These are phyloP conservation scores for Geotrypetes seraphini DNA, from an alignment of 2,797 vertebrate genomes.

Conservation along the genomic window DNA sequence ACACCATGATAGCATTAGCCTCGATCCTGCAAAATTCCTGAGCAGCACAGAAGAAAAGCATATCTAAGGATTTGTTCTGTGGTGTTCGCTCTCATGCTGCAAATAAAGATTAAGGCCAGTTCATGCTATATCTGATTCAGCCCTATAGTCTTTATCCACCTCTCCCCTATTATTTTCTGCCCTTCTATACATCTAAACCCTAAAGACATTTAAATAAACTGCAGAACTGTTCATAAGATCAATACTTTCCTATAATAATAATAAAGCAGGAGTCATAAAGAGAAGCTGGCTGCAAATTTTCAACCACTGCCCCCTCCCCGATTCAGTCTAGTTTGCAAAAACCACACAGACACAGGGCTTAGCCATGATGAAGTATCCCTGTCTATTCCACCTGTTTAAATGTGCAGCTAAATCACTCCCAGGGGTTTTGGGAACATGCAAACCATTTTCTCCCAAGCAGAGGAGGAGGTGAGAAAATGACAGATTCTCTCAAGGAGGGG, in stretches of 20 bases:
- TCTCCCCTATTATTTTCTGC: no score
- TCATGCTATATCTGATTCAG: no score
- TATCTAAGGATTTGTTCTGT: no score
- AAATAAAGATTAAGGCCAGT: no score
- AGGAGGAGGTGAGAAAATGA: slow-evolving; percentile 3
- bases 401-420: not conserved
- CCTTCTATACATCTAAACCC: no score
- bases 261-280: not conserved
- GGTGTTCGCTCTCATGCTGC: no score
- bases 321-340: not conserved
- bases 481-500: not conserved
- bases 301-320: not conserved
- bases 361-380: not conserved
- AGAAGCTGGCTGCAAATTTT: not conserved
- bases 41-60: no score
- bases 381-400: not conserved
- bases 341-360: not conserved
- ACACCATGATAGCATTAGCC: no score
- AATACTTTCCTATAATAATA: slow-evolving; percentile 8
- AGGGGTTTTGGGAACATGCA: not conserved
- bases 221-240: not conserved
- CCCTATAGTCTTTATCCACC: no score
- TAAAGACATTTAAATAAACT: no score
- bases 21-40: no score
- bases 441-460: not conserved